phyloP scores from a whole-genome alignment of 2,113 vertebrate genomes.

The Promerops cafer region DNA sequence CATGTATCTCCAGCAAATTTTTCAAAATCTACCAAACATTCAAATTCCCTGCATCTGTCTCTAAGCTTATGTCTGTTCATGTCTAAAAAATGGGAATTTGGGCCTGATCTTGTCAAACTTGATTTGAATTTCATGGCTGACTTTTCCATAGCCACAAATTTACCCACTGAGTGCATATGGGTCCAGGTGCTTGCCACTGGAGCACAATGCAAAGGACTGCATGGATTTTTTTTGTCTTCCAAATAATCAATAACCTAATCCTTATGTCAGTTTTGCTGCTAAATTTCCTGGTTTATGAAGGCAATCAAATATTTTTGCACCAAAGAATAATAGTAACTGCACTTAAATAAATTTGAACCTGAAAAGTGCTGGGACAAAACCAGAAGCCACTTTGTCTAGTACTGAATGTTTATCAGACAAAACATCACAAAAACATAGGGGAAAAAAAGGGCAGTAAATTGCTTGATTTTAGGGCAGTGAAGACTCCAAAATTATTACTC shows the following conservation, averaged over 20 bases:
- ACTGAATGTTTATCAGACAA: neutral
- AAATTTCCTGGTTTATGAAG: constrained; percentile 11
- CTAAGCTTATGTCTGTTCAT: neutral
- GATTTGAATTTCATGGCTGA: neutral
- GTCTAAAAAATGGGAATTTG: neutral
- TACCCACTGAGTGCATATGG: neutral
- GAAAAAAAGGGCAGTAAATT: constrained; percentile 7
- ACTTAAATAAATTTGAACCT: neutral
- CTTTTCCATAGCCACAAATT: neutral
- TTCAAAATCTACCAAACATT: neutral
- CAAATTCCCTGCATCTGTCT: neutral
- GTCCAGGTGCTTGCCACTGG: neutral
- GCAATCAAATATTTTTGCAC: neutral
- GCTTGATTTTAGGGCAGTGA: constrained; percentile 38
- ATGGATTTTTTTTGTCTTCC: neutral
- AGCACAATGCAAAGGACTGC: neutral
- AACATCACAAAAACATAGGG: neutral
- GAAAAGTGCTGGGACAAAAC: neutral
- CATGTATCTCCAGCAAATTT: neutral
- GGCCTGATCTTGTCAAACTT: neutral
- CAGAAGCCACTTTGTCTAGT: neutral
- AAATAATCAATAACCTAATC: constrained; percentile 5
- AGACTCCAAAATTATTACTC: constrained; percentile 48
- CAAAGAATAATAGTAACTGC: neutral
- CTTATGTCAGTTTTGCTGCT: neutral